These are phyloP conservation scores for Clinocottus analis DNA, from an alignment of 2,113 vertebrate species.

Conservation along the genomic window DNA sequence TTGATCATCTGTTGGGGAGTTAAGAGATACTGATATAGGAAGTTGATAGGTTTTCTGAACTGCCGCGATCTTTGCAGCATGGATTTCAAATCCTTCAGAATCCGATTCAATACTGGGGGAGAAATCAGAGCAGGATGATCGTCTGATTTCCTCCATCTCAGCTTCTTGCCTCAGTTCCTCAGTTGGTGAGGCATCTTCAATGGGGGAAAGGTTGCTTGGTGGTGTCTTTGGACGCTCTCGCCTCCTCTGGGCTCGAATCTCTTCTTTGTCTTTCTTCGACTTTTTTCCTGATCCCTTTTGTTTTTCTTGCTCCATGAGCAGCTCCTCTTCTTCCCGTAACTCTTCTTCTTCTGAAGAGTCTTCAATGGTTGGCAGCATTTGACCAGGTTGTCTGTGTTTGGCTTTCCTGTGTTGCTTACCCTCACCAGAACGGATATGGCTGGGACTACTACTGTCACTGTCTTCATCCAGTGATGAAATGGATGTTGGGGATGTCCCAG, in stretches of 20 bases:
- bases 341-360: constrained; percentile 99
- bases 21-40: constrained; percentile 91
- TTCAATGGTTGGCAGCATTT: constrained; percentile 95
- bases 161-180: constrained; percentile 96
- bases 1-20: constrained; percentile 92
- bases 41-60: constrained; percentile 95
- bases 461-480: constrained; percentile 98
- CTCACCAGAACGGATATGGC: constrained; percentile 91
- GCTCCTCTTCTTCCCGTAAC: constrained; percentile 93
- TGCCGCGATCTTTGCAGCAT: constrained; percentile 92
- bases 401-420: constrained; percentile 97
- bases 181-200: constrained; percentile 97
- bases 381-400: constrained; percentile 92
- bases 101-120: constrained; percentile 98
- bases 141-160: constrained; percentile 97
- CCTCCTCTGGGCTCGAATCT: constrained; percentile 93
- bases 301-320: constrained; percentile 95
- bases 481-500: constrained; percentile 97
- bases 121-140: constrained; percentile 98
- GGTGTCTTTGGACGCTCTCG: constrained; percentile 93
- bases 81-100: constrained; percentile 94
- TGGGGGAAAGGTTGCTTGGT: constrained; percentile 96
- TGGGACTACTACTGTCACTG: constrained; percentile 96
- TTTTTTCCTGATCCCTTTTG: constrained; percentile 95
- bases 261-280: constrained; percentile 97